Evolutionary conservation across 2,797 vertebrate genomes (phyloP), one percentile per base, ranked within the genome.

Genomic region (Thamnophis elegans): DNA sequence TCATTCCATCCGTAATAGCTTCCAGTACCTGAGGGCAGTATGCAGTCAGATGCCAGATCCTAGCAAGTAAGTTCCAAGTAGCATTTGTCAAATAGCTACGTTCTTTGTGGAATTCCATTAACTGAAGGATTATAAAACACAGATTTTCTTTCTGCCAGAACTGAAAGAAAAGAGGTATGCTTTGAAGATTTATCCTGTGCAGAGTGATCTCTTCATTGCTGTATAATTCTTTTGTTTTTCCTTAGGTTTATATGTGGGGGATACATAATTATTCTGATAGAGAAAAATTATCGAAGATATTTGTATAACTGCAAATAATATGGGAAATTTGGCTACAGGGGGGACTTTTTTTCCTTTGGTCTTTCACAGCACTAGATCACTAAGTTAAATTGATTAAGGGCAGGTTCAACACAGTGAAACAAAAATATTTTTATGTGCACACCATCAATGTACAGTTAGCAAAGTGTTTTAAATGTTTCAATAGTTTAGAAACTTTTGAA

Each of bases 31-130:
- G 88, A 98, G 99, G 88, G 97, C 99, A 0, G 99, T 99, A 92
- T 99, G 99, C 97, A 99, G 99, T 94, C 99, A 99, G 97, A 99
- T 99, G 97, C 99, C 99, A 0, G 99, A 99, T 95, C 99, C 99
- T 32, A 99, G 99, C 98, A 99, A 99, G 99, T 99, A 98, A 98
- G 99, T 98, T 88, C 86, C 92, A 26, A 4, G 18, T 25, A 1
- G 25, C 18, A 0, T 20, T 85, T 82, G 78, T 25, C 22, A 82
- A 82, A 82, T 1, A 47, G 42, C 42, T 47, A 13, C 10, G 10
- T 82, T 82, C 20, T 82, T 82, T 25, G 47, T 82, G 42, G 78
- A 82, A 47, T 47, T 47, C 4, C 10, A 82, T 82, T 82, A 82
- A 47, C 36, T 47, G 20, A 5, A 42, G 78, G 78, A 82, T 4